These are phyloP conservation scores for Arnoldichthys spilopterus DNA, from an alignment of 2,797 vertebrate species.

Conservation along the genomic window DNA sequence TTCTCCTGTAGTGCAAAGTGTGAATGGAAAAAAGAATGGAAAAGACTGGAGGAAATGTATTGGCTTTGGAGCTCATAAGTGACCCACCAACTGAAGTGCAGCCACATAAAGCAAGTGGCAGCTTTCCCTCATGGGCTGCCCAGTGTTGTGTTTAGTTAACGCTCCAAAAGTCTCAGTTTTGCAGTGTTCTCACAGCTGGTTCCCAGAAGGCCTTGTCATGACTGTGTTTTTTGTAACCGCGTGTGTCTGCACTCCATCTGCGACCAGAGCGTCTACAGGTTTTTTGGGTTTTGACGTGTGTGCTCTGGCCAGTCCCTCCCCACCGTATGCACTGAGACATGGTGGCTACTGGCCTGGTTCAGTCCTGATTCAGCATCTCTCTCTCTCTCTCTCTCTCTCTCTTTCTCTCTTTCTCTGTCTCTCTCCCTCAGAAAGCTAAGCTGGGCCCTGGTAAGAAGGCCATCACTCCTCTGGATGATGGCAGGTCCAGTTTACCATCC, in stretches of 20 bases:
- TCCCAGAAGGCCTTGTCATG: background rate
- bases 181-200: background rate
- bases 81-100: background rate
- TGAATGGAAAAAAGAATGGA: too few relatives aligned
- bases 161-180: background rate
- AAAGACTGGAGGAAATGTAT: background rate
- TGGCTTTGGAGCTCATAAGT: too few relatives aligned
- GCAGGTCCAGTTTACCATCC: constrained; percentile 84
- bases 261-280: background rate
- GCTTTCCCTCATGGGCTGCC: background rate
- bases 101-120: background rate
- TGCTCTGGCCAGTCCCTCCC: background rate
- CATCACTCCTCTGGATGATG: constrained; percentile 89
- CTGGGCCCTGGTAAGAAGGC: constrained; percentile 94
- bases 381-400: background rate
- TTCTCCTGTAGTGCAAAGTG: too few relatives aligned
- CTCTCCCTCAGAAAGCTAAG: constrained; percentile 88
- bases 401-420: constrained; percentile 31
- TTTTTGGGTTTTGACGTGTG: background rate
- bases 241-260: background rate
- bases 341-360: background rate
- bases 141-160: background rate
- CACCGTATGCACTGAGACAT: background rate
- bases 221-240: background rate
- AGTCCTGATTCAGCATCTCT: background rate